These are phyloP conservation scores for Macroglossus sobrinus DNA, from an alignment of 2,113 vertebrate species.

Conservation along the genomic window DNA sequence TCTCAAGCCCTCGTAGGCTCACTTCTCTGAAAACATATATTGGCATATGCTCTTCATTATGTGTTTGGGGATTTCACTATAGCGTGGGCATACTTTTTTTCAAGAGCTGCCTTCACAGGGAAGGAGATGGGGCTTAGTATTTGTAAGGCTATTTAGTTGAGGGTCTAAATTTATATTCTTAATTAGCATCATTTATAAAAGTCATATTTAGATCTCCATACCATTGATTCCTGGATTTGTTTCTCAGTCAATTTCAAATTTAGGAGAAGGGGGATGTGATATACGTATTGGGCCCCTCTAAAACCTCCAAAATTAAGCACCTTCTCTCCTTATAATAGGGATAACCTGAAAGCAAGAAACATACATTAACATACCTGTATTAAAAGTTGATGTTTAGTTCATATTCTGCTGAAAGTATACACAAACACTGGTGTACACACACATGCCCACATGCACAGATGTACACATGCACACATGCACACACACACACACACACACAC, in stretches of 20 bases:
- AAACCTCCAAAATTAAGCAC: background rate
- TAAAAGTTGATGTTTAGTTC: slow-evolving; percentile 4
- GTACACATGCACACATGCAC: background rate
- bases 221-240: background rate
- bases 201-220: background rate
- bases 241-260: slow-evolving; percentile 13
- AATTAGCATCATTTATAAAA: background rate
- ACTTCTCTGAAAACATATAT: background rate
- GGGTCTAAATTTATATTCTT: background rate
- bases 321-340: background rate
- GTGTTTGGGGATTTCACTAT: background rate
- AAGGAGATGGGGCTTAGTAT: background rate
- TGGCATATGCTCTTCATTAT: background rate
- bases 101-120: background rate
- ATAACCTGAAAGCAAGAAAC: background rate
- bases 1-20: background rate
- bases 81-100: background rate
- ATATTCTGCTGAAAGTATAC: background rate
- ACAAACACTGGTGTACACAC: background rate
- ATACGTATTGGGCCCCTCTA: background rate
- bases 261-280: background rate
- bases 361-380: background rate
- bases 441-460: too few relatives aligned
- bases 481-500: too few relatives aligned
- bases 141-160: background rate